Percentiles rank a stretch among this genome's conserved stretches.
These are phyloP conservation scores for Nothoprocta pentlandii DNA, from an alignment of 2,113 vertebrate genomes.

Conservation along the genomic window DNA sequence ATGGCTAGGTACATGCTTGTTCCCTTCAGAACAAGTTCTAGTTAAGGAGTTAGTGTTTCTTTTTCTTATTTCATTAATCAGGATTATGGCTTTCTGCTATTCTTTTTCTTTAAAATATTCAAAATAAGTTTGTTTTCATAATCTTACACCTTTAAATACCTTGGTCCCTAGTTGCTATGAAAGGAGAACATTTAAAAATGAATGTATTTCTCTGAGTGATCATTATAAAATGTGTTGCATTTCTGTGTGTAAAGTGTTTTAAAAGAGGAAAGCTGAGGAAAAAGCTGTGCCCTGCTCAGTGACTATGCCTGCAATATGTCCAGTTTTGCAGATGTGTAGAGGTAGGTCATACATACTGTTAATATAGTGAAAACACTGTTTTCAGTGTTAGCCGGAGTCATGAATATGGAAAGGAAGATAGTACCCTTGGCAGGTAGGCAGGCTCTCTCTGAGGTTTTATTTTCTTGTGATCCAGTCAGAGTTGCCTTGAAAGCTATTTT, in stretches of 20 bases:
- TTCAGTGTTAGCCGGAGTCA: not conserved
- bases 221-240: not conserved
- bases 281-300: not conserved
- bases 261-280: not conserved
- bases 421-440: not conserved
- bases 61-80: not conserved
- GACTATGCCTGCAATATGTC: not conserved
- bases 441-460: not conserved
- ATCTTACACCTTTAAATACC: not conserved
- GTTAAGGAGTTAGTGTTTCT: not conserved
- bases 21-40: not conserved
- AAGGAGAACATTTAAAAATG: not conserved
- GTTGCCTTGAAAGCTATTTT: not conserved
- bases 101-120: slow-evolving; percentile 4
- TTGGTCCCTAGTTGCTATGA: not conserved
- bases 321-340: not conserved
- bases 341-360: not conserved
- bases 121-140: not conserved
- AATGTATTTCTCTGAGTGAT: not conserved
- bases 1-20: not conserved
- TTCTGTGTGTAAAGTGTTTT: not conserved
- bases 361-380: not conserved
- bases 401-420: not conserved
- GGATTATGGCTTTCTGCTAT: not conserved
- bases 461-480: not conserved